Conservation (phyloP, 2,113 vertebrate species). For the Dipodomys spectabilis region DNA sequence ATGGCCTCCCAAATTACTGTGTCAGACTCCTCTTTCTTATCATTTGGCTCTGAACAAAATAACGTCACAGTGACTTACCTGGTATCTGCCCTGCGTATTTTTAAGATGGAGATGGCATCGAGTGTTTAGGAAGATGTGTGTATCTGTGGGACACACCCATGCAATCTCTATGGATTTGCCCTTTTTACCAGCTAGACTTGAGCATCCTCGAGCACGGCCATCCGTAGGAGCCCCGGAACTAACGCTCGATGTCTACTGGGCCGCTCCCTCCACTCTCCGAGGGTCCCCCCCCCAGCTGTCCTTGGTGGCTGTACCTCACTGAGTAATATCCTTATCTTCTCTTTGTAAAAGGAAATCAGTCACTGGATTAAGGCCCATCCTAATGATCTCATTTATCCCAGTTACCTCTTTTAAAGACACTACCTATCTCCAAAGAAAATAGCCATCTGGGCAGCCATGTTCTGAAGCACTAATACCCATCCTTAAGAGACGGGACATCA, state of each 20-base stretch:
- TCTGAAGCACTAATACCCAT: not conserved
- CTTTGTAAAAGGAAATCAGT: not conserved
- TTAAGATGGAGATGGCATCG: not conserved
- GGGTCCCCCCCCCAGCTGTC: not conserved
- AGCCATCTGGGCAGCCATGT: not conserved
- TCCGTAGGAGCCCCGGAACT: too few relatives aligned
- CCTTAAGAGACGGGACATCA: not conserved
- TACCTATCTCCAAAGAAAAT: not conserved
- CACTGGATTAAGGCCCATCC: not conserved
- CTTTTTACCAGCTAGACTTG: not conserved
- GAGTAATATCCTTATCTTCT: not conserved
- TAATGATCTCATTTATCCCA: not conserved
- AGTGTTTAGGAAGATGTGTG: not conserved
- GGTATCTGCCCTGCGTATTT: not conserved
- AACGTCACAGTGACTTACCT: not conserved
- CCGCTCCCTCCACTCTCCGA: not conserved
- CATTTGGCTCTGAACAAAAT: not conserved
- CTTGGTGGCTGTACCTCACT: not conserved
- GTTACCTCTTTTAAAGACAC: not conserved
- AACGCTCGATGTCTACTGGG: not conserved
- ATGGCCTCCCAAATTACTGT: not conserved
- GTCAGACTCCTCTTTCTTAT: not conserved
- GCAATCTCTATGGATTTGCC: too few relatives aligned
- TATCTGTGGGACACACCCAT: not conserved
- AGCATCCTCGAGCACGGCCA: rapidly evolving